These are phyloP conservation scores for Paramormyrops kingsleyae DNA, from an alignment of 2,113 vertebrate species.

Conservation along the genomic window DNA sequence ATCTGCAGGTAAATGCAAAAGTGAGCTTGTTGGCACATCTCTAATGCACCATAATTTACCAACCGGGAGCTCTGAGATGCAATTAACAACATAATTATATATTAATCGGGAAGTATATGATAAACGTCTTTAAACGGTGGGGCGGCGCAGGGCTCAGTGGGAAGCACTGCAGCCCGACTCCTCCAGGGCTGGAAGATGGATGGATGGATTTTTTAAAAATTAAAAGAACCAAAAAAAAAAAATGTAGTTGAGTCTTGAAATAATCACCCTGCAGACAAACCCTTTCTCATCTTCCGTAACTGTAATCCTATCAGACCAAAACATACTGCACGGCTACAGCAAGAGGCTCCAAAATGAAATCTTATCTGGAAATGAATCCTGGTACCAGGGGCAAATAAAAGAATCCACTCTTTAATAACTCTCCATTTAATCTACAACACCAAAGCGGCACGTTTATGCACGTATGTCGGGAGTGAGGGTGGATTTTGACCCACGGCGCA, in stretches of 20 bases:
- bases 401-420: background rate
- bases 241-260: background rate
- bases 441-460: background rate
- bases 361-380: background rate
- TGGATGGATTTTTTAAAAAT: background rate
- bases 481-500: background rate
- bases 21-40: background rate
- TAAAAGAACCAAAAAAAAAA: background rate
- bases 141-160: background rate
- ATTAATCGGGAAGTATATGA: background rate
- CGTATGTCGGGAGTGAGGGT: background rate
- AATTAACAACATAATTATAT: background rate
- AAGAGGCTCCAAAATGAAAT: background rate
- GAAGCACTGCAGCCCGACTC: background rate
- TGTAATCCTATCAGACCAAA: background rate
- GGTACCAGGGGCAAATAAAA: background rate
- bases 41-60: background rate
- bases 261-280: conserved; percentile 9
- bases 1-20: background rate
- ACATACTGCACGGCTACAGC: background rate
- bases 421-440: background rate
- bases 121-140: background rate
- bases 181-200: background rate
- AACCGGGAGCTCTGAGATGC: background rate
- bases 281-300: background rate